A percentile compares a stretch with the other conserved stretches of the same genome.
Evolutionary conservation across 2,888 invertebrate genomes (phyloP).

Genomic region (Phaonia tiefii): DNA sequence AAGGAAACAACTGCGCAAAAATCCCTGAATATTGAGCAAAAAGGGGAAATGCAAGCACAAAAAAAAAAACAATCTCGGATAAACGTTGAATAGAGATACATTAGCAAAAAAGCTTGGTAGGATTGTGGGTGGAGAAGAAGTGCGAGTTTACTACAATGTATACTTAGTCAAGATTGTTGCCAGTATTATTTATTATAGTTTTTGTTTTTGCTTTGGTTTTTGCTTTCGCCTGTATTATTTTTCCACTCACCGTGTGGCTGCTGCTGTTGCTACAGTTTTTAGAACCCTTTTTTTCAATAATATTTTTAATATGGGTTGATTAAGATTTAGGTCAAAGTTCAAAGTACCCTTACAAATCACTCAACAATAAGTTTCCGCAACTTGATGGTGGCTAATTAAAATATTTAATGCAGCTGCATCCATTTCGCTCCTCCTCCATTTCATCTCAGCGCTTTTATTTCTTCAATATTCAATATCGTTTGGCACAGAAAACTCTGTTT

Average conservation of each 20-base stretch:
- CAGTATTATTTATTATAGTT: neutral
- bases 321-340: constrained; percentile 71
- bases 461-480: neutral
- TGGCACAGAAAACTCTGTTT: neutral
- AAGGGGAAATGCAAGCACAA: too few species aligned
- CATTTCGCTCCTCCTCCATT: neutral
- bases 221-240: neutral
- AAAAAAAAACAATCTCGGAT: too few species aligned
- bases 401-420: constrained; percentile 42
- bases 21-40: neutral
- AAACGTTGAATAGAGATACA: too few species aligned
- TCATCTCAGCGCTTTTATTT: too few species aligned
- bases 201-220: too few species aligned
- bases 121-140: too few species aligned
- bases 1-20: constrained; percentile 45
- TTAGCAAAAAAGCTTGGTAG: too few species aligned
- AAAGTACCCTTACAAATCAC: constrained; percentile 68
- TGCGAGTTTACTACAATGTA: too few species aligned
- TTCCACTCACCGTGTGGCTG: neutral
- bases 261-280: neutral
- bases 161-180: too few species aligned
- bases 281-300: constrained; percentile 52
- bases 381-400: constrained; percentile 64
- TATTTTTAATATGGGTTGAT: constrained; percentile 55
- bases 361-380: constrained; percentile 61